Evolutionary conservation across 2,797 vertebrate species (phyloP), one percentile per base, ranked within the genome.

Genomic region (Bryconaethiops microstoma): DNA sequence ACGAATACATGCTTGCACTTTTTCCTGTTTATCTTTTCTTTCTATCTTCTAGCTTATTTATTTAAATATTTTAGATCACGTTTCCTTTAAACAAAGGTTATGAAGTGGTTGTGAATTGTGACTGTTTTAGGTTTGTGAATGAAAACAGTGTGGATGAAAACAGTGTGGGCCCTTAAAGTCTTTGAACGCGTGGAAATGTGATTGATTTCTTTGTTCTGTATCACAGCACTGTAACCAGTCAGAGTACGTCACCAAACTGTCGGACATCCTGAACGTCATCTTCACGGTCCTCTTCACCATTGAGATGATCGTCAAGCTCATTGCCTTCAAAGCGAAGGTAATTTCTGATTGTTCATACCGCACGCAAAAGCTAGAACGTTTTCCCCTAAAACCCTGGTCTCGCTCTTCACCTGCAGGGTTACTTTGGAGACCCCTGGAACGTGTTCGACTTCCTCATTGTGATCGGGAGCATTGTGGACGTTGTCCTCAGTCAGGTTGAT

Each of bases 391-490:
- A 39, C 16, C 39, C 19, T 3, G 35, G 45, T 29, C 40, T 4
- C 64, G 57, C 35, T 65, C 23, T 73, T 39, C 17, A 0, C 52
- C 19, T 71, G 50, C 90, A 99, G 98, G 98, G 98, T 82, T 99
- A 99, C 89, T 99, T 99, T 0, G 97, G 98, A 83, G 98, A 99
- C 87, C 98, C 98, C 16, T 99, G 98, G 98, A 99, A 99, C 0
- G 98, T 99, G 77, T 99, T 99, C 81, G 98, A 99, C 91, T 99
- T 99, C 90, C 91, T 99, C 55, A 99, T 99, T 0, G 98, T 99
- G 78, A 87, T 99, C 0, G 98, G 98, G 65, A 99, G 98, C 84
- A 95, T 99, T 55, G 96, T 99, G 1, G 98, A 99, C 0, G 98
- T 99, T 83, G 97, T 99, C 92, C 94, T 99, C 79, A 98, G 96